Evolutionary conservation across 2,113 vertebrate genomes (phyloP).

Genomic region (Rhadina sibilatrix): DNA sequence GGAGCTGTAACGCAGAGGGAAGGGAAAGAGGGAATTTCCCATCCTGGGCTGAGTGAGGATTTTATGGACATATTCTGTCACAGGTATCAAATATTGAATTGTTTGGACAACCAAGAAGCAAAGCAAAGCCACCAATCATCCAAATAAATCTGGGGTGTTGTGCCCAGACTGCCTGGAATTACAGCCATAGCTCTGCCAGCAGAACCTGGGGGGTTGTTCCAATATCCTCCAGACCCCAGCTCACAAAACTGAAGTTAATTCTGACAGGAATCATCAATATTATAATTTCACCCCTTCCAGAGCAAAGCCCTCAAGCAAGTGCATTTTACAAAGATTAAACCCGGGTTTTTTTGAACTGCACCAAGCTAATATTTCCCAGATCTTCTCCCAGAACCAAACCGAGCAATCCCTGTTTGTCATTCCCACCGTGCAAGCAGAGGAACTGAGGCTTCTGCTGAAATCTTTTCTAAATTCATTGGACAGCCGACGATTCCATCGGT

Average conservation of each 20-base stretch:
- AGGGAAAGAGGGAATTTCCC: background rate
- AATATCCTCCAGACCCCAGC: background rate
- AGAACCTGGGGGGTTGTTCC: too few species aligned
- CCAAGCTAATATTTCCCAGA: rapidly evolving
- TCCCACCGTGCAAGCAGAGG: background rate
- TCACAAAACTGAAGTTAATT: background rate
- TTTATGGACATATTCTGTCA: background rate
- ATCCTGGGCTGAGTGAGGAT: background rate
- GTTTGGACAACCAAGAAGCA: background rate
- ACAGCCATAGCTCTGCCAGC: background rate
- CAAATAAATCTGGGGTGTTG: background rate
- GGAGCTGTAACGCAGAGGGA: background rate
- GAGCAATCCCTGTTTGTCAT: background rate
- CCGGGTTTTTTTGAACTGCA: rapidly evolving
- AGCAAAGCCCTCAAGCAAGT: background rate
- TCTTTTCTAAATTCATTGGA: background rate
- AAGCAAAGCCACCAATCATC: background rate
- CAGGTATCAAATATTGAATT: background rate
- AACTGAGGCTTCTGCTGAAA: background rate
- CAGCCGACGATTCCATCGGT: background rate
- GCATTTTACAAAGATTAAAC: background rate
- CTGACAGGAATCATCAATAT: background rate
- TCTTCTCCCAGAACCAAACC: background rate
- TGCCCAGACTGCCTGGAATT: background rate
- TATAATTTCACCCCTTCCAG: background rate